Conservation (phyloP, 2,113 vertebrate genomes). For the Caracal caracal region DNA sequence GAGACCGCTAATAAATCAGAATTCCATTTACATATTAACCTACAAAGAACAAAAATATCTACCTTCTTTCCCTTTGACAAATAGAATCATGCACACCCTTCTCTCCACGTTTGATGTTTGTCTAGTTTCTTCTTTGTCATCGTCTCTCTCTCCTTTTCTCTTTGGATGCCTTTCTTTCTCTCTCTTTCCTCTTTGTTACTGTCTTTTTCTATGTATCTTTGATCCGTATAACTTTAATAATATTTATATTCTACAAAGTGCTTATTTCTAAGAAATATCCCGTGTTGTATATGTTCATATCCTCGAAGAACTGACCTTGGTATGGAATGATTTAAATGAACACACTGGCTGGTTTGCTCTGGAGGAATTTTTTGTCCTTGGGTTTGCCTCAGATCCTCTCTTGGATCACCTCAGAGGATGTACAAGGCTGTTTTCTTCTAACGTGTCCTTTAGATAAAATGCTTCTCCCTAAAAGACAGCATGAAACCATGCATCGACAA, state of each 20-base stretch:
- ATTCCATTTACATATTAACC: conserved; percentile 83
- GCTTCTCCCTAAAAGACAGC: conserved; percentile 13
- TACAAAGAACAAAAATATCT: conserved; percentile 77
- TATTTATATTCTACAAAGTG: conserved; percentile 53
- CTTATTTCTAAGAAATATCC: conserved; percentile 35
- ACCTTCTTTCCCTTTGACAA: conserved; percentile 71
- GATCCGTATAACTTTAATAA: conserved; percentile 36
- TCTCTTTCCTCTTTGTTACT: background rate
- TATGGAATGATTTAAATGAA: conserved; percentile 9
- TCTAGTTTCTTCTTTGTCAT: background rate
- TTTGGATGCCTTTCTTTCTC: background rate
- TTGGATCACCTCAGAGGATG: conserved; percentile 33
- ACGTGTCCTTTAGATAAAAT: conserved; percentile 56
- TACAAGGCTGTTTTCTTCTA: conserved; percentile 49
- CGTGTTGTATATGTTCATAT: background rate
- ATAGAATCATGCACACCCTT: background rate
- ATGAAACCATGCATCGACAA: background rate
- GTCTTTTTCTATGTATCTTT: conserved; percentile 21
- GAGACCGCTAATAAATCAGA: conserved; percentile 80
- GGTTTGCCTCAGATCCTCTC: conserved; percentile 58
- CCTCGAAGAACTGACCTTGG: background rate
- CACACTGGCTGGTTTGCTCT: background rate
- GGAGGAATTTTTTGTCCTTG: conserved; percentile 65
- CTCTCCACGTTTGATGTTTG: background rate
- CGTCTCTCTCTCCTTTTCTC: background rate